phyloP scores from a whole-genome alignment of 64 coral and sea anemone species.

The Montipora sp. region DNA sequence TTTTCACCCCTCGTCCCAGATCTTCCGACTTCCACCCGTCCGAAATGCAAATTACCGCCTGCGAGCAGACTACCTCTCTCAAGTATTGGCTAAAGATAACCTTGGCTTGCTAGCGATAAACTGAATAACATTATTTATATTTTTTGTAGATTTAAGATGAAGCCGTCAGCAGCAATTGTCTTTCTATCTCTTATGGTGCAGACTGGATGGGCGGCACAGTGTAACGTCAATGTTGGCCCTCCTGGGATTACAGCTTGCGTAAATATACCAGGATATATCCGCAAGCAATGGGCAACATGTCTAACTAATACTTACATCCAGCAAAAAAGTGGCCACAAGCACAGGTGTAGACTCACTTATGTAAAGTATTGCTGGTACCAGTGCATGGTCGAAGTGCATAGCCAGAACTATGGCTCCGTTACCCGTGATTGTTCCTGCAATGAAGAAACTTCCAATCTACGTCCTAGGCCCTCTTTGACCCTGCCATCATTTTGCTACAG shows the following conservation, averaged over 20 bases:
- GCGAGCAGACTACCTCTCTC: too few relatives aligned
- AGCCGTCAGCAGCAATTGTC: not conserved
- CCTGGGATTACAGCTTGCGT: conserved; percentile 39
- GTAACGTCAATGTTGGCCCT: not conserved
- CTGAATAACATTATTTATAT: not conserved
- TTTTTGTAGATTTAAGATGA: not conserved
- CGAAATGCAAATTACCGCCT: too few relatives aligned
- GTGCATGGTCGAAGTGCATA: conserved; percentile 75
- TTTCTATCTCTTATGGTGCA: not conserved
- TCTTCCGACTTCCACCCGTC: too few relatives aligned
- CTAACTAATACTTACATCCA: conserved; percentile 72
- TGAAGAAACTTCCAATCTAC: not conserved
- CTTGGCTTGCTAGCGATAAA: too few relatives aligned
- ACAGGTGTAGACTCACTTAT: not conserved
- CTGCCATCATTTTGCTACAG: not conserved
- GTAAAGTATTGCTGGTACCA: conserved; percentile 72
- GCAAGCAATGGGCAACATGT: conserved; percentile 75
- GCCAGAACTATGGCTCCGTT: conserved; percentile 23
- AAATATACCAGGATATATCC: not conserved
- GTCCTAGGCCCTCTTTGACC: not conserved
- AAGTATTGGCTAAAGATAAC: too few relatives aligned
- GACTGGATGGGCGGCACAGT: not conserved
- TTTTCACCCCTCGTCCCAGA: too few relatives aligned
- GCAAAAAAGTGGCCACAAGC: conserved; percentile 67
- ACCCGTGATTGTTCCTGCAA: conserved; percentile 49